Evolutionary conservation across 2,113 vertebrate genomes (phyloP).

Genomic region (Mugil cephalus): DNA sequence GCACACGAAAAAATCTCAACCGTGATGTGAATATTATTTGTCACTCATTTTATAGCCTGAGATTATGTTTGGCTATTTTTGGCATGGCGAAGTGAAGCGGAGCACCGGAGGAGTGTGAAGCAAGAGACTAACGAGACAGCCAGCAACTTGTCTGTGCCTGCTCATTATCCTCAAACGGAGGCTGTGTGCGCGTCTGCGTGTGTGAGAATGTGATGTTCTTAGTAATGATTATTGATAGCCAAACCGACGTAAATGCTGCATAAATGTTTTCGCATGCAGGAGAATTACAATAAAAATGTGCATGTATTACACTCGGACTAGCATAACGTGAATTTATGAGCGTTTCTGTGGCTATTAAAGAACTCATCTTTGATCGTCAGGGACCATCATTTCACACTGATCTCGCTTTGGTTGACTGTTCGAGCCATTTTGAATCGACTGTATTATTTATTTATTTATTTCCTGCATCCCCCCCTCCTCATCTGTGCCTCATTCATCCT

Average conservation of each 20-base stretch:
- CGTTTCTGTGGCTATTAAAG: not conserved
- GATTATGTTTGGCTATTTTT: constrained; percentile 46
- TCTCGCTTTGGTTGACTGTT: not conserved
- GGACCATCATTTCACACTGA: not conserved
- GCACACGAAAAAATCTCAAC: not conserved
- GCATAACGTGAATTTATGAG: not conserved
- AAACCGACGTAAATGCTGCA: not conserved
- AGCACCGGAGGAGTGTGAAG: constrained; percentile 34
- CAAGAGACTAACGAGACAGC: constrained; percentile 34
- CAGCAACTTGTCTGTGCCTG: constrained; percentile 34
- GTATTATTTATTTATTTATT: not conserved
- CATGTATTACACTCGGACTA: not conserved
- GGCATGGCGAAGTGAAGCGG: constrained; percentile 20
- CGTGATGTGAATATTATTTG: constrained; percentile 10
- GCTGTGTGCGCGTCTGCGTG: not conserved
- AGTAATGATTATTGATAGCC: constrained; percentile 1
- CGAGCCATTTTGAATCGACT: not conserved
- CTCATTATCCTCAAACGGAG: constrained; percentile 29
- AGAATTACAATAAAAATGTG: not conserved
- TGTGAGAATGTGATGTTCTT: not conserved
- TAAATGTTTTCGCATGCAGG: constrained; percentile 5
- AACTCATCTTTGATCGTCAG: not conserved
- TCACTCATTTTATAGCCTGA: constrained; percentile 14
- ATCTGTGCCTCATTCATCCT: not conserved
- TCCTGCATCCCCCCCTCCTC: not conserved